Evolutionary conservation across 2,797 vertebrate genomes (phyloP).

Genomic region (Neosilurus mollespiculum): DNA sequence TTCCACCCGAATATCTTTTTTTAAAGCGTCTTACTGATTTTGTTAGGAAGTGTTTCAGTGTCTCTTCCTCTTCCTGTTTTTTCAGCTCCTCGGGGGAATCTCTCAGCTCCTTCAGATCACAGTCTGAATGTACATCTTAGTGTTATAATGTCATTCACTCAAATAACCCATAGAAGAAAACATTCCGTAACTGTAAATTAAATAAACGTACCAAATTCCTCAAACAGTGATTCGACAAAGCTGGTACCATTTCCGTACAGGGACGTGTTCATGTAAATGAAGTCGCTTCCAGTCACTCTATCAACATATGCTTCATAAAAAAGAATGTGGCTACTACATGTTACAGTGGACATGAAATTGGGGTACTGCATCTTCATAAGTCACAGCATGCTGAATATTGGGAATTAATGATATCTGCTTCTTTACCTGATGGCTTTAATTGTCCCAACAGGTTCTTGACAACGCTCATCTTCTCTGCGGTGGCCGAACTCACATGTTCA

Average conservation of each 20-base stretch:
- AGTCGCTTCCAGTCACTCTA: slow-evolving; percentile 83
- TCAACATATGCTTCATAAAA: slow-evolving; percentile 24
- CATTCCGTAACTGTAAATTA: not conserved
- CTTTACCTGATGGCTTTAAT: slow-evolving; percentile 80
- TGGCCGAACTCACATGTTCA: slow-evolving; percentile 87
- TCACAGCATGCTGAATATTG: not conserved
- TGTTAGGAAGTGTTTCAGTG: slow-evolving; percentile 63
- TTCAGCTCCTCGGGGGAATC: slow-evolving; percentile 85
- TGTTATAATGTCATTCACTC: not conserved
- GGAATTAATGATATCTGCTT: not conserved
- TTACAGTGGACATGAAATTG: not conserved
- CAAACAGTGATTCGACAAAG: slow-evolving; percentile 97
- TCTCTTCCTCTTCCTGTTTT: slow-evolving; percentile 71
- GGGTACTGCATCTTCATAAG: not conserved
- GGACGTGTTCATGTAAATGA: slow-evolving; percentile 91
- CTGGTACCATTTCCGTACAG: slow-evolving; percentile 93
- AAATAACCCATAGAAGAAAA: not conserved
- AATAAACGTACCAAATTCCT: slow-evolving; percentile 85
- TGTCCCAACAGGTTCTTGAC: slow-evolving; percentile 87
- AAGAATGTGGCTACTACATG: slow-evolving; percentile 19
- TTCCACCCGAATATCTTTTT: not conserved
- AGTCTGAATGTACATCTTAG: slow-evolving; percentile 74
- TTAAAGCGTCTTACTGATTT: slow-evolving; percentile 69
- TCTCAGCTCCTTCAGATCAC: slow-evolving; percentile 88
- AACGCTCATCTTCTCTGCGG: slow-evolving; percentile 87